Base-by-base conservation (phyloP, 2,797 vertebrate species). In the Carcharodon carcharias region DNA sequence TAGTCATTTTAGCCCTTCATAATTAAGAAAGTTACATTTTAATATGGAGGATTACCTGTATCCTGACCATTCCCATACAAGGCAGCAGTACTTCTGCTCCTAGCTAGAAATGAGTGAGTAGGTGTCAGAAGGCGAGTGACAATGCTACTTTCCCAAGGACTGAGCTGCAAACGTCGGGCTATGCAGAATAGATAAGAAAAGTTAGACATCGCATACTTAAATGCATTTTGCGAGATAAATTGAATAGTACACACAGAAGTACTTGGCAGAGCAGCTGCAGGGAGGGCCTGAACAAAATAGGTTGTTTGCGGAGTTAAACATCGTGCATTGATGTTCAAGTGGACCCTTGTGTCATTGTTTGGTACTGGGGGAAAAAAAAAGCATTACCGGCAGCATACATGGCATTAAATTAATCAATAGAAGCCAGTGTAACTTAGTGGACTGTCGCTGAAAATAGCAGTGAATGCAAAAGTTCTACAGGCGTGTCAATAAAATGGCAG, bases 91-190 rank as follows among this genome's bases (percentile, higher is more conserved):
- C 99, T 99, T 98, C 98, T 98, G 97, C 99, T 99, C 94, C 99
- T 98, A 96, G 99, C 99, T 98, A 99, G 97, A 97, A 99, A 99
- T 8, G 99, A 99, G 97, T 99, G 99, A 18, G 99, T 99, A 96
- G 99, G 99, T 97, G 97, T 99, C 98, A 99, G 98, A 96, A 99
- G 98, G 96, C 99, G 99, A 98, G 97, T 99, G 97, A 99, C 98
- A 97, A 99, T 97, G 95, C 97, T 99, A 98, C 98, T 99, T 97
- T 99, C 99, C 99, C 99, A 99, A 0, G 98, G 98, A 50, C 98
- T 99, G 97, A 99, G 97, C 77, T 99, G 99, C 96, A 99, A 98
- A 65, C 98, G 98, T 73, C 99, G 99, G 97, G 98, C 99, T 99
- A 97, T 96, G 97, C 8, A 1, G 97, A 98, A 96, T 97, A 98